Conservation (phyloP, 2,113 vertebrate species). For the Podarcis raffonei region DNA sequence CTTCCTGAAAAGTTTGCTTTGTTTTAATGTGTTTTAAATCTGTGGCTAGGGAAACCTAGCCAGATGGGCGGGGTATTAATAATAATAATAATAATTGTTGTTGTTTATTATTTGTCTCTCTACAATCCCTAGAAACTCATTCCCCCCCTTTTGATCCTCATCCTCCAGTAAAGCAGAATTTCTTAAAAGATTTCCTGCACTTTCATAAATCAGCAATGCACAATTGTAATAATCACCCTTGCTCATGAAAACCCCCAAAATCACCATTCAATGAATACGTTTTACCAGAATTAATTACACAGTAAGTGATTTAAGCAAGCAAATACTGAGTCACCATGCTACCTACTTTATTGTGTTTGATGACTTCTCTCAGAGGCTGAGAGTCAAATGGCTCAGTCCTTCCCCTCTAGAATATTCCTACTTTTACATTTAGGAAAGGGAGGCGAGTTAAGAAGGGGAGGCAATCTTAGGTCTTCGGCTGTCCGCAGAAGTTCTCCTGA, state of each 20-base stretch:
- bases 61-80: too few species aligned
- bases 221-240: neutral
- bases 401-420: neutral
- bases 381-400: neutral
- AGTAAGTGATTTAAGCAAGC: neutral
- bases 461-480: neutral
- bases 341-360: neutral
- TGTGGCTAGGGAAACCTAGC: too few species aligned
- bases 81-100: too few species aligned
- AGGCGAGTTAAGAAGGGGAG: neutral
- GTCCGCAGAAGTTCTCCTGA: neutral
- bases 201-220: neutral
- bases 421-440: conserved; percentile 4
- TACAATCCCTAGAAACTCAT: too few species aligned
- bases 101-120: too few species aligned
- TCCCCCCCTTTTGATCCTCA: neutral
- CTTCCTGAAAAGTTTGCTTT: too few species aligned
- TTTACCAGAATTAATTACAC: neutral
- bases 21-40: too few species aligned
- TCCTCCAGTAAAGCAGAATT: neutral
- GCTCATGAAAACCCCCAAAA: neutral
- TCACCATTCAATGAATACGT: neutral
- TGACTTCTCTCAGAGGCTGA: neutral
- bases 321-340: neutral
- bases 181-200: neutral